Evolutionary conservation across 2,888 invertebrate species (phyloP).

Genomic region (Lasius fuliginosus): DNA sequence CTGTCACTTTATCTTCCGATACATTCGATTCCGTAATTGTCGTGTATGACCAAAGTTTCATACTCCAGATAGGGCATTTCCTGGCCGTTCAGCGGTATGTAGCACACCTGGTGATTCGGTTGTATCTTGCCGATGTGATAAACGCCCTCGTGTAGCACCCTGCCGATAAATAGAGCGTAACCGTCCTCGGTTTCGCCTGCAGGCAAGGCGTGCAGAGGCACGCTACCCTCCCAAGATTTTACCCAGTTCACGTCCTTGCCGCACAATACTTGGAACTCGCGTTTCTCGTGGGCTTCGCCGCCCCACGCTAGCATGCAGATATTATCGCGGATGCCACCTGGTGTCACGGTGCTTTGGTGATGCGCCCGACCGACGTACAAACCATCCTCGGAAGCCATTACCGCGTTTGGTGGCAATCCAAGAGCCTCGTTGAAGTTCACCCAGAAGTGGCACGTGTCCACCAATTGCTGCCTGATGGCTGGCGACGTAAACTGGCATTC

Average conservation of each 20-base stretch:
- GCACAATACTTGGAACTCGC: slow-evolving; percentile 80
- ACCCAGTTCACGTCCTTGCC: slow-evolving; percentile 79
- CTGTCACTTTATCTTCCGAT: slow-evolving; percentile 74
- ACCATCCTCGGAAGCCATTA: slow-evolving; percentile 76
- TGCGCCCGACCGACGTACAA: slow-evolving; percentile 76
- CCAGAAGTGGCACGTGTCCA: slow-evolving; percentile 77
- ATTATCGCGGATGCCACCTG: slow-evolving; percentile 73
- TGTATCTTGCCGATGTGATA: slow-evolving; percentile 82
- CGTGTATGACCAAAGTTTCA: slow-evolving; percentile 82
- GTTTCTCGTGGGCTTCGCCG: slow-evolving; percentile 72
- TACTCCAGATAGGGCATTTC: slow-evolving; percentile 78
- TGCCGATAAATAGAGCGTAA: slow-evolving; percentile 79
- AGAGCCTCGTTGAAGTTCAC: slow-evolving; percentile 73
- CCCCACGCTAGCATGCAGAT: slow-evolving; percentile 76
- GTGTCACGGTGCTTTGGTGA: slow-evolving; percentile 74
- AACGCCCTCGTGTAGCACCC: slow-evolving; percentile 77
- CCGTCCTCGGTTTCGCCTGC: slow-evolving; percentile 81
- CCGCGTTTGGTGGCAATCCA: slow-evolving; percentile 76
- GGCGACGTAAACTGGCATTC: slow-evolving; percentile 71
- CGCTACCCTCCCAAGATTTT: slow-evolving; percentile 77
- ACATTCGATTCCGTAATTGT: slow-evolving; percentile 72
- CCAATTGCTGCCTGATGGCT: slow-evolving; percentile 74
- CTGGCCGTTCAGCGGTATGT: slow-evolving; percentile 77
- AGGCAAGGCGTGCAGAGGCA: slow-evolving; percentile 82
- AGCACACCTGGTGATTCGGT: slow-evolving; percentile 80